phyloP scores from a whole-genome alignment of 2,113 vertebrate genomes.

The Nesogale talazaci region DNA sequence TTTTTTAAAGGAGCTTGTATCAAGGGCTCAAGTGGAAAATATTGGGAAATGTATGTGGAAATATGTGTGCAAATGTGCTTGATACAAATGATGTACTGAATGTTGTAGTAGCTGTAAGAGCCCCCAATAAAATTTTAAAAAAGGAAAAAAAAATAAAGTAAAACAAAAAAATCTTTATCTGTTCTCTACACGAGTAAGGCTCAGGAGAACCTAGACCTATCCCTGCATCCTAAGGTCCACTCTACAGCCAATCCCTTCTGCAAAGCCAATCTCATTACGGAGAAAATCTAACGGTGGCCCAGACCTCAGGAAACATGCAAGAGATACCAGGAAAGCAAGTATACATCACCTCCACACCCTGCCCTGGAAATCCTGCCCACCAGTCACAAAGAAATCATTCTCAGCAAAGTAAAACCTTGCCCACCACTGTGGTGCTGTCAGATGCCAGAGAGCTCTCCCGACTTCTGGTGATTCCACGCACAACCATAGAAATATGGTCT shows the following conservation, averaged over 20 bases:
- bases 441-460: not conserved
- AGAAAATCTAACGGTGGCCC: not conserved
- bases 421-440: not conserved
- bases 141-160: no score
- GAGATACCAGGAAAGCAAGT: constrained; percentile 11
- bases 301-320: not conserved
- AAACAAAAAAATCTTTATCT: not conserved
- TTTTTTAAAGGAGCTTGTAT: no score
- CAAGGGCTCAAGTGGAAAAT: no score
- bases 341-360: not conserved
- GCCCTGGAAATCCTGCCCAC: no score
- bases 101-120: no score
- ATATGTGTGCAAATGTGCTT: no score
- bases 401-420: not conserved
- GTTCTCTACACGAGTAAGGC: not conserved
- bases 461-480: not conserved
- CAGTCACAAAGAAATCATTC: not conserved
- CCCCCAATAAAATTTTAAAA: no score
- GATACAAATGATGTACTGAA: no score
- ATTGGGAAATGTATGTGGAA: no score
- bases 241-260: not conserved
- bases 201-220: not conserved
- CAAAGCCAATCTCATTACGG: not conserved
- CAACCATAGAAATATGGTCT: not conserved
- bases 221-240: not conserved